These are phyloP conservation scores for Chionis minor DNA, from an alignment of 2,113 vertebrate genomes.

Conservation along the genomic window DNA sequence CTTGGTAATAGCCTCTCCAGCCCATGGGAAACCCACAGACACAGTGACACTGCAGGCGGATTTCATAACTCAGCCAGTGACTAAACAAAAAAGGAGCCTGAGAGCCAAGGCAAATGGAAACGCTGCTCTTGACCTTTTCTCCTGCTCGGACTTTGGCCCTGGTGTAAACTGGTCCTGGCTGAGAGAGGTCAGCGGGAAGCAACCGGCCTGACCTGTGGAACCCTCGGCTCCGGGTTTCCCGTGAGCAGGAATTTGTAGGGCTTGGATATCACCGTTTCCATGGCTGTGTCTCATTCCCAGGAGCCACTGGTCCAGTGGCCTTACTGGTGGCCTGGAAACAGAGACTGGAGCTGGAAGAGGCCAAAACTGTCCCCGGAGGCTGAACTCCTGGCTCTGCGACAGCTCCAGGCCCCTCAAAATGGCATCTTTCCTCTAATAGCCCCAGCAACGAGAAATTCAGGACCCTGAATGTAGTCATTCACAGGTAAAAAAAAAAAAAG, in stretches of 20 bases:
- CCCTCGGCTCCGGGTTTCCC: neutral
- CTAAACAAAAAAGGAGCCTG: neutral
- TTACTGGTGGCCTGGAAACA: neutral
- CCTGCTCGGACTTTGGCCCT: neutral
- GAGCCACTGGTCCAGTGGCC: neutral
- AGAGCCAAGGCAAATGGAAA: neutral
- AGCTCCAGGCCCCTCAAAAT: neutral
- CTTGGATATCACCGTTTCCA: neutral
- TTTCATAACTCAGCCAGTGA: conserved; percentile 14
- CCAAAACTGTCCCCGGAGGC: neutral
- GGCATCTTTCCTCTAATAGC: neutral
- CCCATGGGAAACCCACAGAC: conserved; percentile 41
- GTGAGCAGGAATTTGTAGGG: neutral
- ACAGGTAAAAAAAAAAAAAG: neutral
- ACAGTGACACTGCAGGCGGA: neutral
- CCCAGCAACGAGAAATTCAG: neutral
- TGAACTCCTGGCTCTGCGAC: neutral
- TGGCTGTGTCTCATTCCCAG: neutral
- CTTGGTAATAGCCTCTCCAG: conserved; percentile 3
- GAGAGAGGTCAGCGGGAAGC: neutral
- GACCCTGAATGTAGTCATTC: neutral
- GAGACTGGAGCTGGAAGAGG: neutral
- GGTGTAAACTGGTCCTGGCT: neutral
- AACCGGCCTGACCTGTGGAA: neutral
- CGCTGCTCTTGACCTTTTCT: neutral